Percentiles rank a stretch among this genome's conserved stretches.
phyloP scores from a whole-genome alignment of 2,797 vertebrate species.

The Danio albolineatus region DNA sequence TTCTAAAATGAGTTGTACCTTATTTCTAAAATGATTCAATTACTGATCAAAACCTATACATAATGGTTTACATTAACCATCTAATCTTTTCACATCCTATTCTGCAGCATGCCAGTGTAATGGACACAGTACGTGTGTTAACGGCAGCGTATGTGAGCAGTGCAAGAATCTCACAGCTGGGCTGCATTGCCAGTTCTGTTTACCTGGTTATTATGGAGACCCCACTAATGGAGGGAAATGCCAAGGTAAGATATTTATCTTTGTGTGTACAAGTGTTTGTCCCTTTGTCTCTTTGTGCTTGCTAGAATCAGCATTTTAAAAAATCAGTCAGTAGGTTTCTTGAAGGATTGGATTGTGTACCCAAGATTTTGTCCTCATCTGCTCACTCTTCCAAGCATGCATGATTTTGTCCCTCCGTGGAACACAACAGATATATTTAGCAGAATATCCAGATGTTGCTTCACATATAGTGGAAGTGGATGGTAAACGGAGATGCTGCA shows the following conservation, averaged over 20 bases:
- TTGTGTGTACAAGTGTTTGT: neutral
- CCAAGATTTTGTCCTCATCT: neutral
- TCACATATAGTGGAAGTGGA: neutral
- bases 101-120: constrained; percentile 93
- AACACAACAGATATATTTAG: neutral
- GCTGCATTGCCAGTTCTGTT: constrained; percentile 79
- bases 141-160: constrained; percentile 91
- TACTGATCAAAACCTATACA: neutral
- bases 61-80: neutral
- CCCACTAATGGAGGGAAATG: constrained; percentile 96
- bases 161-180: constrained; percentile 95
- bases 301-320: neutral
- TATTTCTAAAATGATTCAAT: too few species aligned
- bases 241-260: constrained; percentile 82
- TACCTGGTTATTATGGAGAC: constrained; percentile 92
- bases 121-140: constrained; percentile 94
- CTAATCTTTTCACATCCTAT: neutral
- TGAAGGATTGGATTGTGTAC: neutral
- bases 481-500: neutral
- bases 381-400: neutral
- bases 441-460: constrained; percentile 10
- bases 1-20: too few species aligned
- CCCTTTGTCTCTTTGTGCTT: constrained; percentile 21
- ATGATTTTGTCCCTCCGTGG: neutral
- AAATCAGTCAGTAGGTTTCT: neutral